These are phyloP conservation scores for Glareola pratincola DNA, from an alignment of 2,113 vertebrate genomes.

Conservation along the genomic window DNA sequence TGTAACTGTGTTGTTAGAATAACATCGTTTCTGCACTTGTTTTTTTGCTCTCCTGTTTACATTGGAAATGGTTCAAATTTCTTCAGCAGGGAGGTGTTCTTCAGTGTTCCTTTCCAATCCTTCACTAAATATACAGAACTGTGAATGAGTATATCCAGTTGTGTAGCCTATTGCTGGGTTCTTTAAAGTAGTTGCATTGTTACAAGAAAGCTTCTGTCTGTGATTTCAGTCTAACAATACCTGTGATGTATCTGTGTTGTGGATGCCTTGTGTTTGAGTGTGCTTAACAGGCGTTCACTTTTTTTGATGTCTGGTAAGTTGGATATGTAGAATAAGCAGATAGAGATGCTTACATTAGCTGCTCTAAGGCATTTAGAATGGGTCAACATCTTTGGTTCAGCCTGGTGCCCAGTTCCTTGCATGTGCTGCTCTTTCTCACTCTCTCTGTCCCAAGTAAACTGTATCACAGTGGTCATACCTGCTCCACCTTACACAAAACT, in stretches of 20 bases:
- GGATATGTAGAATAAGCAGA: not conserved
- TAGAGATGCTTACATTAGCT: not conserved
- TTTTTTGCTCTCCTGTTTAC: not conserved
- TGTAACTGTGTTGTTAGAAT: not conserved
- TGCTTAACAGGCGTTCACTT: not conserved
- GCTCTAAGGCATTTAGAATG: not conserved
- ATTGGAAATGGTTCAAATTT: not conserved
- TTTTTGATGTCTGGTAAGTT: not conserved
- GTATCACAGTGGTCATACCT: not conserved
- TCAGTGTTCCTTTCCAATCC: not conserved
- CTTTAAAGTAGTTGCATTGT: not conserved
- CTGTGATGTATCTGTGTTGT: not conserved
- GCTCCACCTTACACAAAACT: not conserved
- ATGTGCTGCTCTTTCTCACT: not conserved
- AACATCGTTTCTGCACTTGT: not conserved
- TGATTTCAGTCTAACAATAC: not conserved
- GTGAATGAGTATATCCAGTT: not conserved
- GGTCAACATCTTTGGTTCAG: not conserved
- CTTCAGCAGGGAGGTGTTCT: not conserved
- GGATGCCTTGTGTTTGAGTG: not conserved
- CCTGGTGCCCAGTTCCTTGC: not conserved
- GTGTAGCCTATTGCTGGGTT: not conserved
- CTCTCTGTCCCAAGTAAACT: not conserved
- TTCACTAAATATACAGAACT: not conserved
- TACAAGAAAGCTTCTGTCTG: not conserved